Evolutionary conservation across 1,140 invertebrate genomes (phyloP), one percentile per base, ranked within the genome.

Genomic region (Calliphora vicina): DNA sequence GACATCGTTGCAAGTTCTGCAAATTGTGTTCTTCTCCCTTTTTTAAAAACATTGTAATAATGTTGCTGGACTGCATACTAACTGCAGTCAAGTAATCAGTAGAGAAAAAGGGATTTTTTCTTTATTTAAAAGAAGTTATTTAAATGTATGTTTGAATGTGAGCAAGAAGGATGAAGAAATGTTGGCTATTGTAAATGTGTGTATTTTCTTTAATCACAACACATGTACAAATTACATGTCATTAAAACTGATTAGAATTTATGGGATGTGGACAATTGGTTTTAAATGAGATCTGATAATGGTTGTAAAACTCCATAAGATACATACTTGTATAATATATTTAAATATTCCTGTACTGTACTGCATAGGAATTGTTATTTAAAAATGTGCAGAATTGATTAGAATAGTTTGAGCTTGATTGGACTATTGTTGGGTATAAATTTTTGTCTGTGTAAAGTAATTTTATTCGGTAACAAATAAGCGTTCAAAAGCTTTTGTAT

Each of bases 241-340:
- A 78, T 78, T 78, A 78, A 78, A 78, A 78, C 74, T 78, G 74
- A 78, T 78, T 78, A 78, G 74, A 78, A 78, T 78, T 78, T 78
- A 78, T 78, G 74, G 74, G 42, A 78, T 78, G 74, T 27, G 72
- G 74, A 78, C 74, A 78, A 78, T 78, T 78, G 74, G 12, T 43
- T 78, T 78, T 78, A 78, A 78, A 78, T 78, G 74, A 78, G 42
- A 43, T 78, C 35, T 78, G 74, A 78, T 78, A 26, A 25, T 23
- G 9, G 29, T 76, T n/a, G n/a, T 78, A 23, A 67, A n/a, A n/a
- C 15, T n/a, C 13, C 15, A 17, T 17, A 57, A n/a, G 50, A 57
- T 0, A 8, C 35, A 57, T 0, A 8, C 35, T 35, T 35, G 10
- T 35, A 35, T 35, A 35, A 35, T 35, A 35, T 35, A n/a, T n/a